These are phyloP conservation scores for Carposina sasakii DNA, from an alignment of 1,140 invertebrate genomes.

Conservation along the genomic window DNA sequence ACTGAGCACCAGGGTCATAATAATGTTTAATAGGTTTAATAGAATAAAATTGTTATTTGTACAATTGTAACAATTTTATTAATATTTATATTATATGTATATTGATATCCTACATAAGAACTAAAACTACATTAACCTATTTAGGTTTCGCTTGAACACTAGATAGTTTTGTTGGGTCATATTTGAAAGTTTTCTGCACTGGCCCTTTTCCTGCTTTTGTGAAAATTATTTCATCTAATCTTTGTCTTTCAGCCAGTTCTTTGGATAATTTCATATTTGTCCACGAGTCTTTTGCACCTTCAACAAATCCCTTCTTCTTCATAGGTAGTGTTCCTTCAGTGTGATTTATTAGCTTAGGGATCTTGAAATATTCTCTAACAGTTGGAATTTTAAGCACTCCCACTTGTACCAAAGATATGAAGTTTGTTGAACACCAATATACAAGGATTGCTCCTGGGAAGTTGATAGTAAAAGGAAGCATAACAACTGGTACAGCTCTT, in stretches of 20 bases:
- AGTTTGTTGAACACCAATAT: slow-evolving; percentile 93
- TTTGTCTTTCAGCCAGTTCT: slow-evolving; percentile 83
- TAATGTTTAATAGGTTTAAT: too few species aligned
- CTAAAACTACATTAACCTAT: slow-evolving; percentile 24
- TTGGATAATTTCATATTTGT: slow-evolving; percentile 87
- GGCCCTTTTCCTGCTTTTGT: slow-evolving; percentile 88
- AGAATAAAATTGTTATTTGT: slow-evolving; percentile 6
- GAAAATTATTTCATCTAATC: slow-evolving; percentile 85
- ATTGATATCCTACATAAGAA: slow-evolving; percentile 11
- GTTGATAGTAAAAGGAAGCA: slow-evolving; percentile 90
- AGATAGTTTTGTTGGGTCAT: slow-evolving; percentile 83
- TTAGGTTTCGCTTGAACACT: slow-evolving; percentile 62
- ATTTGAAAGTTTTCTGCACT: slow-evolving; percentile 88
- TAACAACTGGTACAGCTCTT: slow-evolving; percentile 83
- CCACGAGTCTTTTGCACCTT: slow-evolving; percentile 87
- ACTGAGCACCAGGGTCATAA: too few species aligned
- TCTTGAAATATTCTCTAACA: slow-evolving; percentile 85
- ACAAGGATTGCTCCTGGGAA: slow-evolving; percentile 91
- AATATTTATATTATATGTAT: slow-evolving; percentile 22
- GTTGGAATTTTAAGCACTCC: slow-evolving; percentile 82
- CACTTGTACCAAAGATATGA: slow-evolving; percentile 90
- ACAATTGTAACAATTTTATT: slow-evolving; percentile 22
- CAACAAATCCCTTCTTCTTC: slow-evolving; percentile 84
- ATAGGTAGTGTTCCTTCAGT: slow-evolving; percentile 74
- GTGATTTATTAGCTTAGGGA: slow-evolving; percentile 78